Evolutionary conservation across 2,797 vertebrate genomes (phyloP).

Genomic region (Pangasius macronema): DNA sequence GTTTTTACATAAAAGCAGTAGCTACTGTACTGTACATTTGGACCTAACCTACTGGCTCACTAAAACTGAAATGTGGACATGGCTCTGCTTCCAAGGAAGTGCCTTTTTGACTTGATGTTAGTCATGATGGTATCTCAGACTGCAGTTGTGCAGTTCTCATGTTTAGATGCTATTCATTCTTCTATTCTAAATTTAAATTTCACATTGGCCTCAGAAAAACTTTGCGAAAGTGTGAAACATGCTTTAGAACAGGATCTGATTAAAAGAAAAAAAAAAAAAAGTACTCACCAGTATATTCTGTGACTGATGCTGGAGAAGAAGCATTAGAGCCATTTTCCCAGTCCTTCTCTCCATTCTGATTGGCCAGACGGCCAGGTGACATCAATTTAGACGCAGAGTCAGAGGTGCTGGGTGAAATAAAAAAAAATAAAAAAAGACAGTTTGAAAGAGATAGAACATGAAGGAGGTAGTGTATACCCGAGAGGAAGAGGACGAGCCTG

Average conservation of each 20-base stretch:
- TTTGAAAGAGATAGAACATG: background rate
- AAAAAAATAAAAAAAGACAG: background rate
- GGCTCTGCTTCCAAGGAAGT: background rate
- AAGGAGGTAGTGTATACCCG: background rate
- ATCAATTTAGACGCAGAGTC: conserved; percentile 76
- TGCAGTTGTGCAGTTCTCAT: background rate
- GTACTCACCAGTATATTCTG: conserved; percentile 84
- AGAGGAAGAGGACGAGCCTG: background rate
- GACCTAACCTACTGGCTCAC: background rate
- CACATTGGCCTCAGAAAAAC: background rate
- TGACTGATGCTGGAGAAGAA: conserved; percentile 79
- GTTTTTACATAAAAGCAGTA: background rate
- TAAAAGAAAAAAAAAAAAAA: background rate
- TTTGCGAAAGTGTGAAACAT: background rate
- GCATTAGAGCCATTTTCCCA: conserved; percentile 81
- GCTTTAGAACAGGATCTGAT: background rate
- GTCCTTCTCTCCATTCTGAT: conserved; percentile 81
- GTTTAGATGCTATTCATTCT: background rate
- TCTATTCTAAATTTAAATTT: background rate
- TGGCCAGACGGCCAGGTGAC: conserved; percentile 74
- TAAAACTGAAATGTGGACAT: background rate
- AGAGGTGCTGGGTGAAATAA: conserved; percentile 61
- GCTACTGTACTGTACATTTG: background rate
- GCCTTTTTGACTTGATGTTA: background rate
- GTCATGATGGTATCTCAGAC: background rate